Percentiles rank a stretch among this genome's conserved stretches.
Evolutionary conservation across 2,113 vertebrate species (phyloP).

Genomic region (Heterotis niloticus): DNA sequence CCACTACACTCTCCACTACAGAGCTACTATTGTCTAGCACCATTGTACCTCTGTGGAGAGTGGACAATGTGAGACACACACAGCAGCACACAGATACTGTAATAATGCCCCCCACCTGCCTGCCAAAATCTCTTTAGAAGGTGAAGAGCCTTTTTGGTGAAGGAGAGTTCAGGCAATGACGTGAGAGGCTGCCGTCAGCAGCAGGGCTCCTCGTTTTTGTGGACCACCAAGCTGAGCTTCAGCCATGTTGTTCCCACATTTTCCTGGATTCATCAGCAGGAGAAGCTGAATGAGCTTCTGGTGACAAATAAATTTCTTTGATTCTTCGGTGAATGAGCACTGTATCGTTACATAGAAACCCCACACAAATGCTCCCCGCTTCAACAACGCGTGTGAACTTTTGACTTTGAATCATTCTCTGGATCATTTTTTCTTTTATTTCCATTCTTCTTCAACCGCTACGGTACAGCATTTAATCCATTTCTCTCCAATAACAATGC

Average conservation of each 20-base stretch:
- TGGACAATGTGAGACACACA: background rate
- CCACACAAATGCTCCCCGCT: background rate
- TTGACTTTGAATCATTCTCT: no score
- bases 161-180: slow-evolving; percentile 1
- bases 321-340: background rate
- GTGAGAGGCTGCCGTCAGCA: background rate
- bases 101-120: background rate
- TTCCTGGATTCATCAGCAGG: background rate
- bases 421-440: no score
- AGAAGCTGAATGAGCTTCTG: background rate
- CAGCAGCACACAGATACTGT: background rate
- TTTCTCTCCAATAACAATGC: no score
- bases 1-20: background rate
- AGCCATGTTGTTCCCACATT: background rate
- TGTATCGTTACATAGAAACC: background rate
- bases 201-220: background rate
- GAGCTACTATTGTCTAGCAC: background rate
- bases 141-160: background rate
- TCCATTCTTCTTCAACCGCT: no score
- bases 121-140: background rate
- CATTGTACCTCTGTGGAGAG: background rate
- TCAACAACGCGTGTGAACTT: no score
- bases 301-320: no score
- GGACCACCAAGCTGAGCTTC: background rate
- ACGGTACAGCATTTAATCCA: no score